Evolutionary conservation across 2,888 invertebrate genomes (phyloP).

Genomic region (Cactoblastis cactorum): DNA sequence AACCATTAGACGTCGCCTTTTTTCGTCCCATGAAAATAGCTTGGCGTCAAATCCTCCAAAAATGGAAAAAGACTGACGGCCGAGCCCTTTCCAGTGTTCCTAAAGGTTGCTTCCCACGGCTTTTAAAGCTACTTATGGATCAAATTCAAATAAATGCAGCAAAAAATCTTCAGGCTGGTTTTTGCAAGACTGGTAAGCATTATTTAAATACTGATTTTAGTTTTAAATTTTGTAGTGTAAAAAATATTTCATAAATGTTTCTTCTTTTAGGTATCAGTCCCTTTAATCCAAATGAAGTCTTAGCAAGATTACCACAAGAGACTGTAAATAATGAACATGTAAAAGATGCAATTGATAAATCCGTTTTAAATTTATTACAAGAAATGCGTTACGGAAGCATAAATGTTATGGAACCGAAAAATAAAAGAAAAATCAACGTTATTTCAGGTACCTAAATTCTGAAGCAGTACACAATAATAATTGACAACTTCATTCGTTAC

Average conservation of each 20-base stretch:
- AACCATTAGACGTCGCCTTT: slow-evolving; percentile 41
- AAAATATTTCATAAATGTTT: neutral
- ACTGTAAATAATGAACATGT: slow-evolving; percentile 12
- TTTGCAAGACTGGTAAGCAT: slow-evolving; percentile 18
- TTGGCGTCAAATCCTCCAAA: slow-evolving; percentile 28
- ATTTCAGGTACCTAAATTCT: neutral
- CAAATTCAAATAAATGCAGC: slow-evolving; percentile 14
- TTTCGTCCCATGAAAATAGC: slow-evolving; percentile 35
- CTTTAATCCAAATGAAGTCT: slow-evolving; percentile 17
- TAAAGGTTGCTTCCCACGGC: slow-evolving; percentile 24
- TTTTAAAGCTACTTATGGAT: slow-evolving; percentile 21
- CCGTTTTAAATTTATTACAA: slow-evolving; percentile 15
- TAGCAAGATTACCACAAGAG: slow-evolving; percentile 11
- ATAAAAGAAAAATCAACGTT: neutral
- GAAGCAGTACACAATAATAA: neutral
- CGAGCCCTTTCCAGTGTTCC: slow-evolving; percentile 17
- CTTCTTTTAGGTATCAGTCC: slow-evolving; percentile 14
- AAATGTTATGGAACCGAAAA: neutral
- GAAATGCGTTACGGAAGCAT: slow-evolving; percentile 18
- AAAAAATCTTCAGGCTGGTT: slow-evolving; percentile 22
- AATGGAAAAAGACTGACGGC: slow-evolving; percentile 26
- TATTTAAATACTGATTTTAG: neutral
- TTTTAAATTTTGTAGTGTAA: neutral
- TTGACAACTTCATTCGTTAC: neutral
- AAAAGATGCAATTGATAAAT: slow-evolving; percentile 16